Evolutionary conservation across 30 jellyfish, hydroid and myxozoan species (phyloP).

Genomic region (Turritopsis rubra): DNA sequence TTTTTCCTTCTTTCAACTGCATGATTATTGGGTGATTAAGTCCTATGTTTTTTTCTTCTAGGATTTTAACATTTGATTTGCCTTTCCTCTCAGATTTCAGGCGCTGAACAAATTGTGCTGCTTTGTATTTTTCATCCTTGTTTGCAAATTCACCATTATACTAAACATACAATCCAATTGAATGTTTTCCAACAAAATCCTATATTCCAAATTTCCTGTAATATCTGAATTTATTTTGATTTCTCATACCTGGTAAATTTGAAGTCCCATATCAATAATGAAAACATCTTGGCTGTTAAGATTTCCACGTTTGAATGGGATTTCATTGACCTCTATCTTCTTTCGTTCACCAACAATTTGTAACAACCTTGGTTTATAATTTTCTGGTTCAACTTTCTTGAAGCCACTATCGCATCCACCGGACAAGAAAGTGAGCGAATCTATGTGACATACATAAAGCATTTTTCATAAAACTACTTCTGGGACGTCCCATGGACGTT

Average conservation of each 20-base stretch:
- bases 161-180: conserved; percentile 13
- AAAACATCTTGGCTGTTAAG: conserved; percentile 18
- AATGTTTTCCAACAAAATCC: neutral
- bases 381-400: conserved; percentile 20
- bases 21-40: conserved; percentile 35
- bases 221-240: too few species aligned
- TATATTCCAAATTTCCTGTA: neutral
- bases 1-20: conserved; percentile 54
- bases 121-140: conserved; percentile 86
- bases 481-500: too few species aligned
- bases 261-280: conserved; percentile 20
- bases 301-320: conserved; percentile 23
- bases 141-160: conserved; percentile 68
- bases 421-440: neutral
- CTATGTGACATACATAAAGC: too few species aligned
- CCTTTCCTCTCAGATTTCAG: conserved; percentile 74
- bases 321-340: conserved; percentile 6
- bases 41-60: conserved; percentile 42
- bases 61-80: conserved; percentile 48
- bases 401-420: conserved; percentile 24
- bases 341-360: conserved; percentile 34
- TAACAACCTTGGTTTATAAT: conserved; percentile 8
- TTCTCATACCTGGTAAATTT: conserved; percentile 21
- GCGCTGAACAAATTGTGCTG: conserved; percentile 72
- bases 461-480: too few species aligned